Percentiles rank a stretch among this genome's conserved stretches.
phyloP scores from a whole-genome alignment of 2,797 vertebrate species.

The Muscicapa striata region DNA sequence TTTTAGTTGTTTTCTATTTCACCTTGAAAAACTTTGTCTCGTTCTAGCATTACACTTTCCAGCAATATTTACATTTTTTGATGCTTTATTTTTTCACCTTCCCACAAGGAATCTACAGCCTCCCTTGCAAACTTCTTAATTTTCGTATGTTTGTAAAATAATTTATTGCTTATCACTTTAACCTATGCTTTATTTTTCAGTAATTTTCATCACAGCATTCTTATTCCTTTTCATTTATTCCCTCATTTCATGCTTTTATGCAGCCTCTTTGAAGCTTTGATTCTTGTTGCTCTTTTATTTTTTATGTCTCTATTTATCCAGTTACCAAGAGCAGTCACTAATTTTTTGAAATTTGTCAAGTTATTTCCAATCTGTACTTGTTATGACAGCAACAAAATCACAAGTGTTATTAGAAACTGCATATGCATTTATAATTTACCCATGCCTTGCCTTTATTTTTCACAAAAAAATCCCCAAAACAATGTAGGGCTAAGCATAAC shows the following conservation, averaged over 20 bases:
- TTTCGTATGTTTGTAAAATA: background rate
- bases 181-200: background rate
- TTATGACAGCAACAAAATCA: background rate
- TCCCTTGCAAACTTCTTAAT: background rate
- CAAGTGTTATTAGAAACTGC: background rate
- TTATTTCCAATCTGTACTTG: background rate
- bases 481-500: background rate
- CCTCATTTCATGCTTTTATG: background rate
- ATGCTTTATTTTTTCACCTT: background rate
- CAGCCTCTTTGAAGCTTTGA: background rate
- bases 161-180: background rate
- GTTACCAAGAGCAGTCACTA: background rate
- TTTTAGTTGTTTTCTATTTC: background rate
- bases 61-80: background rate
- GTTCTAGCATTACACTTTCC: background rate
- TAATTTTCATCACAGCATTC: background rate
- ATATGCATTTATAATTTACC: background rate
- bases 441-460: background rate
- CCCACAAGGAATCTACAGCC: background rate
- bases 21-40: background rate
- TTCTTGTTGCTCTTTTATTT: background rate
- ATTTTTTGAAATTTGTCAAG: background rate
- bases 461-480: background rate
- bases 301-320: background rate
- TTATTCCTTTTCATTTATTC: background rate